Conservation (phyloP, 2,113 vertebrate species). For the Opisthocomus hoazin region DNA sequence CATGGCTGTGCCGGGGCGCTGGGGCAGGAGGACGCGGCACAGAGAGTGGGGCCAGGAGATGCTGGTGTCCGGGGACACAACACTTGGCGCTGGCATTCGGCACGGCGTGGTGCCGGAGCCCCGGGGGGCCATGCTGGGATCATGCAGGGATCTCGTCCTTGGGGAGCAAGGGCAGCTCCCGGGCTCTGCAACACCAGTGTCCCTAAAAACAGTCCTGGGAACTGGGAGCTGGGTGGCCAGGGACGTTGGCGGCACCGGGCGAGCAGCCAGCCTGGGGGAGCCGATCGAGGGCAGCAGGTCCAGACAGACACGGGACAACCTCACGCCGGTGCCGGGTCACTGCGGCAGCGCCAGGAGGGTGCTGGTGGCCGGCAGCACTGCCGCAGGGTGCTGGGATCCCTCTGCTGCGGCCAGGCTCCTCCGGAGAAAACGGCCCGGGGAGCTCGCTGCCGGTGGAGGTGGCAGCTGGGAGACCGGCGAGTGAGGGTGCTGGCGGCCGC, state of each 20-base stretch:
- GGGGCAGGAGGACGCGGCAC: not conserved
- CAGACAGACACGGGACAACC: not conserved
- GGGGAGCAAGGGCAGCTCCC: rapidly evolving
- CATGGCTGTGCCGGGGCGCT: not conserved
- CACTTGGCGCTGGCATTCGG: not conserved
- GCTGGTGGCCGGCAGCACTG: not conserved
- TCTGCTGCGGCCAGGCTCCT: rapidly evolving
- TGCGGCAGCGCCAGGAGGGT: not conserved
- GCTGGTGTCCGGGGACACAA: not conserved
- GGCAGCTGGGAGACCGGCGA: rapidly evolving
- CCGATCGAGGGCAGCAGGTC: not conserved
- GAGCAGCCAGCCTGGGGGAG: not conserved
- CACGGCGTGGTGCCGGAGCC: not conserved
- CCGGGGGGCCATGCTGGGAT: not conserved
- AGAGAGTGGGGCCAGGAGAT: not conserved
- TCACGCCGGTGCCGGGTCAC: not conserved
- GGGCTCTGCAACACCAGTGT: rapidly evolving
- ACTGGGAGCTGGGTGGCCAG: rapidly evolving
- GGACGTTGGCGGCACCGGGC: rapidly evolving
- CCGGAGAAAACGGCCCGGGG: not conserved
- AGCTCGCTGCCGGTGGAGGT: rapidly evolving
- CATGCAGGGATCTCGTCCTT: slow-evolving; percentile 4
- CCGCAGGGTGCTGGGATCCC: not conserved
- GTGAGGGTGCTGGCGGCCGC: not conserved
- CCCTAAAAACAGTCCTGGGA: not conserved